Percentiles rank a stretch among this genome's conserved stretches.
Conservation (phyloP, 2,113 vertebrate species). For the Rousettus leschenaultii region DNA sequence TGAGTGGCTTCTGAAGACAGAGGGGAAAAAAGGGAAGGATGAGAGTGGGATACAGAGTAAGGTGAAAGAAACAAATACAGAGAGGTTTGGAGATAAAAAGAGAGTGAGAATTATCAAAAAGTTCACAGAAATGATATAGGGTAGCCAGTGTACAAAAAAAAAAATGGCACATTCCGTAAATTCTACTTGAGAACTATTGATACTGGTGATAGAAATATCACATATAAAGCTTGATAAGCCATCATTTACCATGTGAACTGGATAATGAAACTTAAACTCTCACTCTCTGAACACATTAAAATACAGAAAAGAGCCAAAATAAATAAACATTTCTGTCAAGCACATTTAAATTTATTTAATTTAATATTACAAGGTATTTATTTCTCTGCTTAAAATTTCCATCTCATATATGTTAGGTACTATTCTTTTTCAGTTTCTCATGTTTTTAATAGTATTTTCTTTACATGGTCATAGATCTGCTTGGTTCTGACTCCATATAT, state of each 20-base stretch:
- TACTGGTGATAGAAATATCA: background rate
- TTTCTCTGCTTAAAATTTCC: background rate
- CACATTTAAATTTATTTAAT: background rate
- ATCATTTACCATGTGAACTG: background rate
- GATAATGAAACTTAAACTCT: background rate
- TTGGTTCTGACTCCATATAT: slow-evolving; percentile 65
- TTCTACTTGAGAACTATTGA: background rate
- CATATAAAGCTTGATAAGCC: background rate
- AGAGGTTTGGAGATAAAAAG: background rate
- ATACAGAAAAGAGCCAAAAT: background rate
- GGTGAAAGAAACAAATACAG: background rate
- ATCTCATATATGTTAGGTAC: background rate
- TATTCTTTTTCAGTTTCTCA: background rate
- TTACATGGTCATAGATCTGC: slow-evolving; percentile 21
- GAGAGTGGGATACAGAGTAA: background rate
- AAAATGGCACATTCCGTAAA: background rate
- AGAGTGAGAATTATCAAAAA: background rate
- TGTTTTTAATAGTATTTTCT: slow-evolving; percentile 14
- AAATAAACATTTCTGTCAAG: background rate
- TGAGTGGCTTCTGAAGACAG: background rate
- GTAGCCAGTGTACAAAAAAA: background rate
- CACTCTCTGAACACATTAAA: background rate
- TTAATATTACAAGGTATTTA: background rate
- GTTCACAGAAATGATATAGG: background rate
- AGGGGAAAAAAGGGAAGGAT: background rate